phyloP scores from a whole-genome alignment of 2,888 invertebrate species.

The Danaus chrysippus region DNA sequence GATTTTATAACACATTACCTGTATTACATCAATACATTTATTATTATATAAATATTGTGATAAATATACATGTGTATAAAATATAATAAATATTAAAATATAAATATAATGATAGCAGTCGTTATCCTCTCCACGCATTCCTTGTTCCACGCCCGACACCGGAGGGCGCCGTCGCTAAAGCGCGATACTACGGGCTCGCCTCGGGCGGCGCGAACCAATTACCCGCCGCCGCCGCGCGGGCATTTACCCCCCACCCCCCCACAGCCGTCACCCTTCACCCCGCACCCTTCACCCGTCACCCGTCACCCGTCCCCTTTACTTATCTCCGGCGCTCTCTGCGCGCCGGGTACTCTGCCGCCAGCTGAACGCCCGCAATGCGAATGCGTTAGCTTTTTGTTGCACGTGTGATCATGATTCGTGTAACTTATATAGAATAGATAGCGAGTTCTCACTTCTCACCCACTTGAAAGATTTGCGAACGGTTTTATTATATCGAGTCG shows the following conservation, averaged over 20 bases:
- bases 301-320: slow-evolving; percentile 47
- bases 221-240: slow-evolving; percentile 74
- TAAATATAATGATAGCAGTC: slow-evolving; percentile 32
- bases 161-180: slow-evolving; percentile 79
- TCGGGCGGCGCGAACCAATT: slow-evolving; percentile 79
- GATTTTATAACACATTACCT: no score
- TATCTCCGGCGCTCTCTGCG: slow-evolving; percentile 62
- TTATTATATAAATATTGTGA: neutral
- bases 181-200: slow-evolving; percentile 78
- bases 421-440: slow-evolving; percentile 16
- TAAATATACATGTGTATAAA: neutral
- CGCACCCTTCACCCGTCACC: slow-evolving; percentile 32
- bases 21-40: no score
- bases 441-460: slow-evolving; percentile 18
- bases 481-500: slow-evolving; percentile 3
- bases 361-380: slow-evolving; percentile 68
- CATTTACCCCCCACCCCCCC: slow-evolving; percentile 60
- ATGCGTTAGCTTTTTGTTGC: slow-evolving; percentile 54
- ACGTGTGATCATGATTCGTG: slow-evolving; percentile 35
- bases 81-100: slow-evolving; percentile 18
- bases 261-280: neutral
- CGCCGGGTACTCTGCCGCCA: slow-evolving; percentile 70
- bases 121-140: slow-evolving; percentile 47
- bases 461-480: slow-evolving; percentile 21
- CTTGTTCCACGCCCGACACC: slow-evolving; percentile 64